Evolutionary conservation across 2,797 vertebrate species (phyloP).

Genomic region (Ctenopoma multispine): DNA sequence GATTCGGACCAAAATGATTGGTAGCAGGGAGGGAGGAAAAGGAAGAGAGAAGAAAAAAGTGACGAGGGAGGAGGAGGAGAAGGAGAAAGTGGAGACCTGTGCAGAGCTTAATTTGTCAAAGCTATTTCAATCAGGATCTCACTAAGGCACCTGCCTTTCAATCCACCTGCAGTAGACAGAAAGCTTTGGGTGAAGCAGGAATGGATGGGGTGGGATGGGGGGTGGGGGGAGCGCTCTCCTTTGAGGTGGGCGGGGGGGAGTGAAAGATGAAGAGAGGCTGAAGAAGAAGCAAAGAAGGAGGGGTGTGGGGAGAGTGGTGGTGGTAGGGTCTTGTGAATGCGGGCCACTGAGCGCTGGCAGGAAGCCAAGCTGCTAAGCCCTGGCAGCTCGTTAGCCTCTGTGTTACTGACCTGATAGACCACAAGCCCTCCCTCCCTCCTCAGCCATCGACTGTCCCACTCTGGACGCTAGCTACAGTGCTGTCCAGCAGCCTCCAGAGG

Average conservation of each 20-base stretch:
- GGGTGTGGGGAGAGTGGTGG: neutral
- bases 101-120: constrained; percentile 25
- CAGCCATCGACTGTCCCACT: constrained; percentile 18
- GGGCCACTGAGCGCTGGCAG: constrained; percentile 77
- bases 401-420: constrained; percentile 87
- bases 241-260: neutral
- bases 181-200: neutral
- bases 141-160: constrained; percentile 37
- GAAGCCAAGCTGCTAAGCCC: constrained; percentile 86
- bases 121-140: constrained; percentile 15
- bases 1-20: constrained; percentile 64
- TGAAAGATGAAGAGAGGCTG: constrained; percentile 3
- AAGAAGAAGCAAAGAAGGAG: constrained; percentile 21
- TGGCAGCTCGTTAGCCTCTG: constrained; percentile 86
- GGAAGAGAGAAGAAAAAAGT: neutral
- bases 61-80: constrained; percentile 6
- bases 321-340: constrained; percentile 69
- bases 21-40: constrained; percentile 22
- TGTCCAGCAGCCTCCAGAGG: constrained; percentile 44
- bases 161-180: neutral
- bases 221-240: neutral
- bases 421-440: constrained; percentile 62
- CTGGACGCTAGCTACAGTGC: constrained; percentile 33
- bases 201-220: no score
- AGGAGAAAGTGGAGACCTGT: constrained; percentile 1